Evolutionary conservation across 2,113 vertebrate genomes (phyloP).

Genomic region (Syngnathoides biaculeatus): DNA sequence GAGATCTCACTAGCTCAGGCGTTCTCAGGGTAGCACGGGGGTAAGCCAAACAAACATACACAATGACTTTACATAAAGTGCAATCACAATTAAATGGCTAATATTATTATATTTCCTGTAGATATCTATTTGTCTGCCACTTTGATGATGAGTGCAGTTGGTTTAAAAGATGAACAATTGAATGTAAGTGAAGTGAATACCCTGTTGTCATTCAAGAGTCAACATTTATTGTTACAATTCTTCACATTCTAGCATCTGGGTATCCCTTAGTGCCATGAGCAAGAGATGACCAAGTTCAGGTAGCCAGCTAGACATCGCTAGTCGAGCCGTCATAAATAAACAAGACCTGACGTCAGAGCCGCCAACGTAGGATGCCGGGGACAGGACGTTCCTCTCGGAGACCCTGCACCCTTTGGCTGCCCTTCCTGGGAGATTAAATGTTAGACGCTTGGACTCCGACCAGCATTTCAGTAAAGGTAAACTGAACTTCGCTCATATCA

Average conservation of each 20-base stretch:
- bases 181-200: too few species aligned
- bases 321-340: slow-evolving; percentile 71
- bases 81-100: slow-evolving; percentile 77
- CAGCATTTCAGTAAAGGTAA: slow-evolving; percentile 75
- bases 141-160: slow-evolving; percentile 63
- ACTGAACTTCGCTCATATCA: slow-evolving; percentile 50
- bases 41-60: too few species aligned
- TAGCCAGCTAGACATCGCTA: slow-evolving; percentile 67
- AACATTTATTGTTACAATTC: background rate
- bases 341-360: slow-evolving; percentile 60
- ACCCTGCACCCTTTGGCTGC: slow-evolving; percentile 68
- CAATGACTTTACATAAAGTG: slow-evolving; percentile 29
- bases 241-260: background rate
- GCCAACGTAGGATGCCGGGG: slow-evolving; percentile 13
- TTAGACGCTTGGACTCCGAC: slow-evolving; percentile 69
- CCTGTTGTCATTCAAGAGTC: too few species aligned
- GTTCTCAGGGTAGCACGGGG: too few species aligned
- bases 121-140: slow-evolving; percentile 69
- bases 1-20: too few species aligned
- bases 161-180: too few species aligned
- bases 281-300: slow-evolving; percentile 70
- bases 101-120: slow-evolving; percentile 72
- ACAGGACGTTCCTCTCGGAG: slow-evolving; percentile 40
- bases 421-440: slow-evolving; percentile 81
- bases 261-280: slow-evolving; percentile 79